These are phyloP conservation scores for Calosoma granatense DNA, from an alignment of 1,140 invertebrate species.

Conservation along the genomic window DNA sequence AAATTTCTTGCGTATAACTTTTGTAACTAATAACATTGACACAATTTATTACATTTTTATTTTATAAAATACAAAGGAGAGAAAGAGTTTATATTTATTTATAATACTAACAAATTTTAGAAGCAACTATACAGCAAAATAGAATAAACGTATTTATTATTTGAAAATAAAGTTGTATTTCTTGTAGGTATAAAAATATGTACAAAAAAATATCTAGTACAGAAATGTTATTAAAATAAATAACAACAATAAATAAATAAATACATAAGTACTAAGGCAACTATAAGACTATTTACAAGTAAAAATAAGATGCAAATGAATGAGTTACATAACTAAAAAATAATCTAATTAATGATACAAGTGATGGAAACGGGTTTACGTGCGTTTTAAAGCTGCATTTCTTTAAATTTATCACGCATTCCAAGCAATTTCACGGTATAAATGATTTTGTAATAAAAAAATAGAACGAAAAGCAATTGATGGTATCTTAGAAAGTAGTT, in stretches of 20 bases:
- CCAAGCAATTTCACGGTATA: background rate
- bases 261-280: too few relatives aligned
- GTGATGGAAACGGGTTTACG: background rate
- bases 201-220: background rate
- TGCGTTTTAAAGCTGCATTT: background rate
- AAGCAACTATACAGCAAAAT: too few relatives aligned
- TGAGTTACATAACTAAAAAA: too few relatives aligned
- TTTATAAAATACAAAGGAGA: too few relatives aligned
- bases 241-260: background rate
- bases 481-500: background rate
- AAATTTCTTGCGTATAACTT: too few relatives aligned
- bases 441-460: background rate
- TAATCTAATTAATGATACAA: background rate
- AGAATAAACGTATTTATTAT: too few relatives aligned
- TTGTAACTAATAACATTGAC: too few relatives aligned
- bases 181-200: background rate
- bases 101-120: too few relatives aligned
- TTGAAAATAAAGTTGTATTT: too few relatives aligned
- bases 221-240: background rate
- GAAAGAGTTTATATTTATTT: too few relatives aligned
- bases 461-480: background rate
- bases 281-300: background rate
- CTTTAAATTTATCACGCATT: background rate
- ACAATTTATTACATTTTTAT: too few relatives aligned
- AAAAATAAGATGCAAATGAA: background rate